Conservation (phyloP, 2,113 vertebrate genomes). For the Larimichthys crocea region DNA sequence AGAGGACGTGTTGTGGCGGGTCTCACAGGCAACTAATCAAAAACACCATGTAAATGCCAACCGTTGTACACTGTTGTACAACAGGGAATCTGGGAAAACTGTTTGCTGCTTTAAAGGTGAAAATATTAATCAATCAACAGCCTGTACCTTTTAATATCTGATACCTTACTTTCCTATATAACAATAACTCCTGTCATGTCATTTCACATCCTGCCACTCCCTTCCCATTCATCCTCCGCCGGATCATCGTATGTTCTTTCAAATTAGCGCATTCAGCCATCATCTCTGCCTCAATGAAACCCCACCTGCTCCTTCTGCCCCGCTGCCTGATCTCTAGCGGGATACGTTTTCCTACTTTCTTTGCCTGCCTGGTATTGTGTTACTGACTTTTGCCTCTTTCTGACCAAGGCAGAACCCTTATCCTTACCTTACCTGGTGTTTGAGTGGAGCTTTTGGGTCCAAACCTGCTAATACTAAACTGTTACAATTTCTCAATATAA, state of each 20-base stretch:
- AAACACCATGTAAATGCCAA: not conserved
- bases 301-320: not conserved
- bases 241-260: too few relatives aligned
- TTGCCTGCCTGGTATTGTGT: not conserved
- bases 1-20: not conserved
- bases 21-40: conserved; percentile 1
- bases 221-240: not conserved
- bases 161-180: not conserved
- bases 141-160: not conserved
- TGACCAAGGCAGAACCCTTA: not conserved
- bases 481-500: not conserved
- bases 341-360: not conserved
- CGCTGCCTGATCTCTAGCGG: not conserved
- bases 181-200: not conserved
- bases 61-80: not conserved
- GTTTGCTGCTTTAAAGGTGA: not conserved
- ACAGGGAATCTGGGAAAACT: not conserved
- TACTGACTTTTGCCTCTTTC: not conserved
- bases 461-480: not conserved
- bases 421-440: not conserved
- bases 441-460: not conserved
- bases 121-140: too few relatives aligned
- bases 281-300: not conserved
- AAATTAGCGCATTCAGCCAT: too few relatives aligned
- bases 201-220: not conserved